Evolutionary conservation across 2,113 vertebrate species (phyloP).

Genomic region (Corynorhinus townsendii): DNA sequence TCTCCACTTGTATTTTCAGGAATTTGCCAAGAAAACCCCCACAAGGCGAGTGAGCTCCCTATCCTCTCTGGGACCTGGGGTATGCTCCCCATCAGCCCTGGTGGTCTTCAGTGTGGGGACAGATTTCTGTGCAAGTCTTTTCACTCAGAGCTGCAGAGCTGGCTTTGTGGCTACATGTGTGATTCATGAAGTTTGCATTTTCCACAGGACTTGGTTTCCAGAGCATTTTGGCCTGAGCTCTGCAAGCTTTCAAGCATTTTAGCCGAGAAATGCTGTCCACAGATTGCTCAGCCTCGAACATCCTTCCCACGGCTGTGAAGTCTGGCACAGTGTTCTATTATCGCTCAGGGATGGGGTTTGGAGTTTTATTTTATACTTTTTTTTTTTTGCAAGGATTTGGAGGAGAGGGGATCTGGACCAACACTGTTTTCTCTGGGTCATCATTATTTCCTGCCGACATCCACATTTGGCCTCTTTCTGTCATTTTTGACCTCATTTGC

Average conservation of each 20-base stretch:
- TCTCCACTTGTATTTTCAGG: neutral
- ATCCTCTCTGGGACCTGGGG: neutral
- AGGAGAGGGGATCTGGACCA: neutral
- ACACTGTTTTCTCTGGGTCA: neutral
- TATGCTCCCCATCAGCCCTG: neutral
- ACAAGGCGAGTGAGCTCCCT: neutral
- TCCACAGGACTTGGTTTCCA: slow-evolving; percentile 70
- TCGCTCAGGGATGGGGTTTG: slow-evolving; percentile 44
- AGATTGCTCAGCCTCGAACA: slow-evolving; percentile 44
- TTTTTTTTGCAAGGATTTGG: slow-evolving; percentile 4
- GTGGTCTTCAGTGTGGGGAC: slow-evolving; percentile 51
- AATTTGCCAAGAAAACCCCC: slow-evolving; percentile 34
- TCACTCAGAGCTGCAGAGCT: neutral
- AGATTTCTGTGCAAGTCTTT: slow-evolving; percentile 45
- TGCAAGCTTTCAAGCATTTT: slow-evolving; percentile 44
- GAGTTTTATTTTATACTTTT: slow-evolving; percentile 49
- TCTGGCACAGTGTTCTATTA: slow-evolving; percentile 56
- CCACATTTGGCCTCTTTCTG: neutral
- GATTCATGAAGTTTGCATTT: slow-evolving; percentile 64
- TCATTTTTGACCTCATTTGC: neutral
- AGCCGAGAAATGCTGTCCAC: slow-evolving; percentile 35
- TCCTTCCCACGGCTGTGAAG: neutral
- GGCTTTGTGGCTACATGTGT: slow-evolving; percentile 63
- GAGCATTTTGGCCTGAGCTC: slow-evolving; percentile 54
- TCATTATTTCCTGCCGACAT: neutral